Evolutionary conservation across 1,140 invertebrate genomes (phyloP), one percentile per base, ranked within the genome.

Genomic region (Drosophila malerkotliana): DNA sequence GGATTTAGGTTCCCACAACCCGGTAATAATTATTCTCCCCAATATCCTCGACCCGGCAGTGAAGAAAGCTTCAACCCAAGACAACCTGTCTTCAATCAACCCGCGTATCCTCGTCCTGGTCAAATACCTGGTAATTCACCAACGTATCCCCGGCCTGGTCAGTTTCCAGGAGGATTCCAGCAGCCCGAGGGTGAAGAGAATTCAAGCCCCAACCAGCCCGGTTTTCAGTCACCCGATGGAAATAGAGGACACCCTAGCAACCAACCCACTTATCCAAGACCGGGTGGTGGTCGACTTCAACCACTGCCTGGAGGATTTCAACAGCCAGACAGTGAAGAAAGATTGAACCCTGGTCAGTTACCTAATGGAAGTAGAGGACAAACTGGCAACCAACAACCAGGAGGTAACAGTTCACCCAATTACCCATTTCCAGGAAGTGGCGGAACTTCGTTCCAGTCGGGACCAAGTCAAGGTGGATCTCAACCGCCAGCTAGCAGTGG

Each of bases 1-100:
- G 41, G 41, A 12, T 37, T 12, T 10, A 12, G 10, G 10, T 37
- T 37, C 34, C 41, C n/a, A 18, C 41, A 18, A 4, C 41, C 10
- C 3, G 34, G 12, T 0, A 10, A 10, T 1, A 15, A 44, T 5
- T 8, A 18, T 5, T 6, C 9, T 14, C 41, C 41, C 14, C 41
- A 14, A 12, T 37, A 12, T 4, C 34, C 10, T 4, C 44, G 3
- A 24, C 44, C 44, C 1, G 44, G 44, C 2, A 18, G 44, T 18
- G 34, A 12, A 5, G 32, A 44, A 7, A 60, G 21, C 32, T 67
- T 60, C 5, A 61, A 41, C 15, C 18, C 44, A 3, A 21, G 48
- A 4, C 59, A 63, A 14, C 15, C 37, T 1, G 58, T 37, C 1
- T 32, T 67, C 26, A 26, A 14, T 4, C 59, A 64, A 10, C 48